Percentiles rank a stretch among this genome's conserved stretches.
These are phyloP conservation scores for Planococcus citri DNA, from an alignment of 1,140 invertebrate species.

Conservation along the genomic window DNA sequence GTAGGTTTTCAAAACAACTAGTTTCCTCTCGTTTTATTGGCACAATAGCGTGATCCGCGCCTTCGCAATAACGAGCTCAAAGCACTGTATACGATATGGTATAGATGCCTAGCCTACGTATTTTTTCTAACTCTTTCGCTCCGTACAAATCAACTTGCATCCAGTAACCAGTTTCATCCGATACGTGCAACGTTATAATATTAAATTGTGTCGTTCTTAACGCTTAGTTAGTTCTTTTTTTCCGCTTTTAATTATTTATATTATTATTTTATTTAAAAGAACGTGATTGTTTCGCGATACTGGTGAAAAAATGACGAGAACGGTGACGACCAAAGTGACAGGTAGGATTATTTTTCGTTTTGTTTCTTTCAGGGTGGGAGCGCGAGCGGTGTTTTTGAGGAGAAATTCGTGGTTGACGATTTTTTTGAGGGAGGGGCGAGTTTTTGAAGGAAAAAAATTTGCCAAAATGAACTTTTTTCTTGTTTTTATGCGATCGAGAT, in stretches of 20 bases:
- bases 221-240: too few species aligned
- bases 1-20: neutral
- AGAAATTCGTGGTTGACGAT: too few species aligned
- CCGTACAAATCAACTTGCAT: neutral
- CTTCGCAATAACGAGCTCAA: neutral
- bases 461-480: too few species aligned
- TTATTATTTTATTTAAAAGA: neutral
- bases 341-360: too few species aligned
- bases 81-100: neutral
- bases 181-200: neutral
- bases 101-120: too few species aligned
- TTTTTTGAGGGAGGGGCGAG: too few species aligned
- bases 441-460: too few species aligned
- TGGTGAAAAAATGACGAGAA: neutral
- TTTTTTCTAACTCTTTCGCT: neutral
- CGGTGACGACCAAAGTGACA: neutral
- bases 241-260: too few species aligned
- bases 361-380: too few species aligned
- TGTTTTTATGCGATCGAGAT: too few species aligned
- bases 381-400: too few species aligned
- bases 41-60: slow-evolving; percentile 1
- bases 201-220: neutral
- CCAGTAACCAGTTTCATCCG: neutral
- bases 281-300: neutral
- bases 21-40: slow-evolving; percentile 2